Conservation (phyloP, 2,113 vertebrate genomes). For the Xenus cinereus region DNA sequence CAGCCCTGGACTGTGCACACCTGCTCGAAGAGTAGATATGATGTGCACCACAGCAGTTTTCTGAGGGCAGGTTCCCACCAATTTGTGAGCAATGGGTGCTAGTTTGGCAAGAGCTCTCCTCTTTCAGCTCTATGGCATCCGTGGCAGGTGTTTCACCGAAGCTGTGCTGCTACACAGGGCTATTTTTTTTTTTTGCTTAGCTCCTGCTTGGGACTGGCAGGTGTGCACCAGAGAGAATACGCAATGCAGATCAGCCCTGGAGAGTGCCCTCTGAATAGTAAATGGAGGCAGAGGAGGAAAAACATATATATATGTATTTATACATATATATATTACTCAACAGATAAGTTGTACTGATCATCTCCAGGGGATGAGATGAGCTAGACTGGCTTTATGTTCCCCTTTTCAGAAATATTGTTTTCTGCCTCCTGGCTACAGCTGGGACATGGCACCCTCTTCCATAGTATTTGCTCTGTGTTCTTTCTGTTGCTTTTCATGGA, state of each 20-base stretch:
- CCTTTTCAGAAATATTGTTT: background rate
- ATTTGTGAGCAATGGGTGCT: fast-evolving
- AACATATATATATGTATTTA: background rate
- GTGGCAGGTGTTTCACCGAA: background rate
- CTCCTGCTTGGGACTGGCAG: background rate
- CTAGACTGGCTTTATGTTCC: background rate
- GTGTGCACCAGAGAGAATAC: fast-evolving
- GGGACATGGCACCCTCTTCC: fast-evolving
- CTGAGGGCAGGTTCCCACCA: fast-evolving
- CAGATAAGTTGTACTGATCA: background rate
- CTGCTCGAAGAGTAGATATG: fast-evolving
- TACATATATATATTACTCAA: background rate
- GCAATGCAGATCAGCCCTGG: fast-evolving
- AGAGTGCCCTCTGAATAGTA: background rate
- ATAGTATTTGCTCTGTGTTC: background rate
- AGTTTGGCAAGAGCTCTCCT: background rate
- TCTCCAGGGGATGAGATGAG: background rate
- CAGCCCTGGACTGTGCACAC: fast-evolving
- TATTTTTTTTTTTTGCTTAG: no score
- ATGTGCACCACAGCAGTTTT: fast-evolving
- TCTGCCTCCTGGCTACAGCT: fast-evolving
- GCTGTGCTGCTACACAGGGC: fast-evolving
- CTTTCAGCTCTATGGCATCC: fast-evolving
- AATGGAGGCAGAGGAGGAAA: background rate
- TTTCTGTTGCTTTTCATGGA: background rate